Conservation (phyloP, 2,113 vertebrate species). For the Halichoeres trimaculatus region DNA sequence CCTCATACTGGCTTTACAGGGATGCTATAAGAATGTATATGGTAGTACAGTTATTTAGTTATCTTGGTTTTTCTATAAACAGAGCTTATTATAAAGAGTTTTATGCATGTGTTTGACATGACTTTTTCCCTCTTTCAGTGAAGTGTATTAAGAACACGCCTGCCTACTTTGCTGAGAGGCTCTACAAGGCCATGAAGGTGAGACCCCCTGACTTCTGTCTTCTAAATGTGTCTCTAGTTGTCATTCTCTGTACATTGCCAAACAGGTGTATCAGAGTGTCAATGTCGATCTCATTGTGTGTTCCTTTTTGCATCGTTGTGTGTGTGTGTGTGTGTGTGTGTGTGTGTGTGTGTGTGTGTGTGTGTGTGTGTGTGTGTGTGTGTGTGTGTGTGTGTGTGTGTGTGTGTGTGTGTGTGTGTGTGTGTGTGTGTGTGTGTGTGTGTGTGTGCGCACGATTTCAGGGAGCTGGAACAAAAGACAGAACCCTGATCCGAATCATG, state of each 20-base stretch:
- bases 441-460: slow-evolving; percentile 54
- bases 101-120: background rate
- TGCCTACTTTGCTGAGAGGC: slow-evolving; percentile 95
- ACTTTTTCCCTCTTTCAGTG: slow-evolving; percentile 81
- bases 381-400: no score
- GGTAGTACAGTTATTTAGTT: background rate
- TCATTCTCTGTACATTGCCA: background rate
- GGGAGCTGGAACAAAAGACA: slow-evolving; percentile 95
- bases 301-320: background rate
- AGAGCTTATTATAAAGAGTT: background rate
- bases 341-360: no score
- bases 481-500: slow-evolving; percentile 94
- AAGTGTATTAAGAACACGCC: slow-evolving; percentile 96
- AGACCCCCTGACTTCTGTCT: slow-evolving; percentile 16
- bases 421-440: background rate
- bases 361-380: no score
- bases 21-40: background rate
- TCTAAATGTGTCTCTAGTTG: background rate
- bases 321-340: background rate
- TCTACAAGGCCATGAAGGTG: slow-evolving; percentile 96
- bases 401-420: no score
- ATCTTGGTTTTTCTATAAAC: background rate
- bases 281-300: background rate
- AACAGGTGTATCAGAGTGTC: background rate
- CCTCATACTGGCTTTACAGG: background rate